Base-by-base conservation (phyloP, 1,140 invertebrate species). In the Diploscapter pachys region DNA sequence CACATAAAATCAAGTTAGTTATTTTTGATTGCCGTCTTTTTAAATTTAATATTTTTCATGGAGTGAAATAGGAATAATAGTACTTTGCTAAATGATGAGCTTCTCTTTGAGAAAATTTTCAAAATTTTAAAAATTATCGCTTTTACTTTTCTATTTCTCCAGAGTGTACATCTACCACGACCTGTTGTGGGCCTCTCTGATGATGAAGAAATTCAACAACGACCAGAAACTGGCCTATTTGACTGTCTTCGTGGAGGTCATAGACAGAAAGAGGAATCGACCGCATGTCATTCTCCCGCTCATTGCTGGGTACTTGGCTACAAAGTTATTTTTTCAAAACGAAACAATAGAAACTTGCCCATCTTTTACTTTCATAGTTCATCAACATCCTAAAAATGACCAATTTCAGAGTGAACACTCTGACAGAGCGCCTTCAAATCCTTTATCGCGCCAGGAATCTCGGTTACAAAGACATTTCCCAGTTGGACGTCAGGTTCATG, bases 381-480 rank as follows among this genome's bases (percentile, higher is more conserved):
- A 9, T 59, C 57, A 59, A 11, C 9, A 13, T 2, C 9, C 31
- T 31, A 31, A 31, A 31, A 31, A 31, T 31, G 31, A 1, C 31
- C 31, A 9, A 55, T 68, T 68, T 48, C 48, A 68, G 66, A 2
- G 66, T 8, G 11, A 55, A 68, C 6, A n/a, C 49, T 54, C 9
- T 68, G 50, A 55, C 72, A 5, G 72, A 74, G 5, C 13, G 70
- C 6, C 13, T 74, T 9, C 52, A 76, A 55, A 75, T 75, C 13
- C 6, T 74, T n/a, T 74, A 53, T 50, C 50, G 72, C 2, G 57
- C 54, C 53, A 49, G 50, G 4, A 74, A 75, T 49, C 9, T 74
- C 52, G 72, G 72, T 11, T 74, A 74, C 57, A 53, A 52, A 11
- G 57, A 74, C 51, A 76, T 74, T 11, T 76, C 72, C 9, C 13